Conservation (phyloP, 37 sponge, comb jelly and placozoan species). For the Halisarca cf. caerulea region DNA sequence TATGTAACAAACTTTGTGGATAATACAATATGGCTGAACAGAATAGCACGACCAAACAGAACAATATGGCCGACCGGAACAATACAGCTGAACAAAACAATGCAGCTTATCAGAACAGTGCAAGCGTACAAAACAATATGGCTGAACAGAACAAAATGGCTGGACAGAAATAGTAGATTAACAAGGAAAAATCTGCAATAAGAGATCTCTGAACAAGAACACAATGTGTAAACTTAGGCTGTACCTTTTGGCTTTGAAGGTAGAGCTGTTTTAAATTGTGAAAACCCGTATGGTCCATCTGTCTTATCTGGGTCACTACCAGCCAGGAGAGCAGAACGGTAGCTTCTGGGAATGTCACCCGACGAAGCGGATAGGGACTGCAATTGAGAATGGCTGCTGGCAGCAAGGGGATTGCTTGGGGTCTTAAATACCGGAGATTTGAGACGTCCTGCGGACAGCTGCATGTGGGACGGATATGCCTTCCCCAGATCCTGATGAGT, state of each 20-base stretch:
- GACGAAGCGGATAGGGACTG: background rate
- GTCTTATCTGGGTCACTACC: background rate
- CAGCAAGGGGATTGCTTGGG: background rate
- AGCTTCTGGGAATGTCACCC: background rate
- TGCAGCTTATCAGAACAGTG: too few relatives aligned
- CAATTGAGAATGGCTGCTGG: background rate
- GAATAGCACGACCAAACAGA: too few relatives aligned
- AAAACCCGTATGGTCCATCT: background rate
- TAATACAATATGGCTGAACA: background rate
- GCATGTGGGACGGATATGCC: background rate
- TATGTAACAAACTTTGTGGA: background rate
- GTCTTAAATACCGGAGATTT: background rate
- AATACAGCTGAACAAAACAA: too few relatives aligned
- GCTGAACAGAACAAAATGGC: too few relatives aligned
- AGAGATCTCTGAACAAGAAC: too few relatives aligned
- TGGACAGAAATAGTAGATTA: too few relatives aligned
- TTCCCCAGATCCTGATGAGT: background rate
- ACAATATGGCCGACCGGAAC: too few relatives aligned
- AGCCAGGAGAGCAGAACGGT: background rate
- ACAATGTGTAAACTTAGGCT: too few relatives aligned
- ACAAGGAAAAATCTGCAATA: too few relatives aligned
- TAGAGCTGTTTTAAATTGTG: background rate
- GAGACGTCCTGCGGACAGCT: background rate
- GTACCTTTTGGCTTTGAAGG: conserved; percentile 18
- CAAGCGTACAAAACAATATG: too few relatives aligned